Base-by-base conservation (phyloP, 2,113 vertebrate species). In the Pseudorhombus dupliciocellatus region DNA sequence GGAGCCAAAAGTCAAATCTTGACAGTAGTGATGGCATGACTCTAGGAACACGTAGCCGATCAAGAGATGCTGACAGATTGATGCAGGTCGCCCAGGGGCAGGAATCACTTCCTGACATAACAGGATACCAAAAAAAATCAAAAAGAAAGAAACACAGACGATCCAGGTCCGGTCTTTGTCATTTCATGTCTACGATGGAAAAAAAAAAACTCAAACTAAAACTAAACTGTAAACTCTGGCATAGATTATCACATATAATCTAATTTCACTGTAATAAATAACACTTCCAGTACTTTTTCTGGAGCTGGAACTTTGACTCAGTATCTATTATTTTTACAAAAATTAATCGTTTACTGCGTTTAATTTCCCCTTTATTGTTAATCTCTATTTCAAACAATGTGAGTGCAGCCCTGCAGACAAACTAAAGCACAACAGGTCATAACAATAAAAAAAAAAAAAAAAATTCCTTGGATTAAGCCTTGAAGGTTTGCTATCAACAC, bases 231-330 rank as follows among this genome's bases (percentile, higher is more conserved):
- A 53, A 70, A 73, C 72, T 69, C 65, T 22, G 25, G 4, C 31
- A 21, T 16, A 73, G 73, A 72, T 75, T 0, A 79, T 55, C 4
- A 67, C 3, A 25, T 21, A 42, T 70, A 67, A 79, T 70, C 61
- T 74, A 66, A 84, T 84, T 75, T 81, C 25, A 24, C 28, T 4
- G 9, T 20, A 50, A 57, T 52, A 68, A 50, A 53, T 68, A 3
- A 56, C 16, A 57, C 52, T 59, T 61, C 44, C 69, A 76, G 56
- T 48, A 5, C 14, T 42, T 16, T 42, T 42, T 3, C 14, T 3
- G 40, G 15, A 42, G 40, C 40, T 42, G 40, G 14, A 42, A 44
- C 4, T 44, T 5, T 42, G 40, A 42, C 4, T 15, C 4, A 16
- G 3, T 42, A 14, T 42, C 4, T 3, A 42, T 42, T 42, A 42